Evolutionary conservation across 1,140 invertebrate species (phyloP).

Genomic region (Anastrepha obliqua): DNA sequence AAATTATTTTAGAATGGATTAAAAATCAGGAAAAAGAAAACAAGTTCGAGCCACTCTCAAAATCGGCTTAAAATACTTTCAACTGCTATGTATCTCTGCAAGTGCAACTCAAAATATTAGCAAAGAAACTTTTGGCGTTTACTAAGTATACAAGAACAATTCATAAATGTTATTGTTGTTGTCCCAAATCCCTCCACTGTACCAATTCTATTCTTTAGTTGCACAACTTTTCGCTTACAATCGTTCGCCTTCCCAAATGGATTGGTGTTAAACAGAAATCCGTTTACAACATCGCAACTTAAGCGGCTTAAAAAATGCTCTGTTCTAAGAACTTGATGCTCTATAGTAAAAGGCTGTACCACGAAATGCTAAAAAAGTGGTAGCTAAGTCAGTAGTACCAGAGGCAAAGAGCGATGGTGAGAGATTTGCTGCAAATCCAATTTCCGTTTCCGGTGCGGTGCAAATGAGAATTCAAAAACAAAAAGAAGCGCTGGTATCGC

Average conservation of each 20-base stretch:
- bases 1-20: background rate
- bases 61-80: slow-evolving; percentile 29
- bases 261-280: slow-evolving; percentile 24
- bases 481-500: background rate
- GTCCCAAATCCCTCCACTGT: background rate
- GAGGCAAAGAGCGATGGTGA: background rate
- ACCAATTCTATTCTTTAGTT: background rate
- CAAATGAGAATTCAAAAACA: slow-evolving; percentile 30
- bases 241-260: background rate
- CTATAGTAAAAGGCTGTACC: background rate
- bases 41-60: background rate
- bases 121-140: background rate
- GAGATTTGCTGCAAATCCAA: slow-evolving; percentile 59
- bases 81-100: background rate
- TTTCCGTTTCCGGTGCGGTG: slow-evolving; percentile 62
- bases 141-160: no score
- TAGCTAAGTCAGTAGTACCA: background rate
- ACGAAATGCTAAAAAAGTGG: slow-evolving; percentile 21
- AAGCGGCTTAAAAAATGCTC: slow-evolving; percentile 61
- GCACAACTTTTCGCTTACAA: background rate
- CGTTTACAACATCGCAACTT: slow-evolving; percentile 59
- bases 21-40: background rate
- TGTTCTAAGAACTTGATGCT: slow-evolving; percentile 58
- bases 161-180: background rate
- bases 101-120: background rate